Base-by-base conservation (phyloP, 1,140 invertebrate species). In the Heterodera carotae region DNA sequence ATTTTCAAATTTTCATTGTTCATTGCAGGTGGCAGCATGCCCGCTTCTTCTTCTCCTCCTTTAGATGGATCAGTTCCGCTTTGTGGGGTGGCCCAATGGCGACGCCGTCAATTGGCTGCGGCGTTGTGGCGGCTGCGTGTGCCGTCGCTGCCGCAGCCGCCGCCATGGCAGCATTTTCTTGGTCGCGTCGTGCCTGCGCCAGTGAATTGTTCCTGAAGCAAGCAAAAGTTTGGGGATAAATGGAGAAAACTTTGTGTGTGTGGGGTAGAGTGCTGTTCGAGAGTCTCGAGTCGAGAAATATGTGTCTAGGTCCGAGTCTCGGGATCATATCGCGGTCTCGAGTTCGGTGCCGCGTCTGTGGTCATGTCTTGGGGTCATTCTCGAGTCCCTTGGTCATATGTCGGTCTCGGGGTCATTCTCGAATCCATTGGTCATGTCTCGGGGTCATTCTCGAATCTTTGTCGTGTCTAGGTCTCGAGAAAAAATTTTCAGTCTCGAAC, bases 61-160 rank as follows among this genome's bases (percentile, higher is more conserved):
- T 83, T 39, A 85, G 27, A 67, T 71, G 83, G 22, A 83, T 80
- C 12, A 84, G 15, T 73, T 81, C 83, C 22, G 74, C 81, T 22
- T 84, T 70, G 31, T 73, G 34, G 6, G 83, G 83, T 12, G 83
- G 81, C 4, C 76, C 81, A n/a, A n/a, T n/a, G n/a, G n/a, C n/a
- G 25, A 84, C 25, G 25, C 43, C 68, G 60, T 79, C 66, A 43
- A 43, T 12, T 27, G 29, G 36, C 6, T 3, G 15, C 56, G 53
- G 31, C 33, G 33, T 31, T 22, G 29, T 22, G 6, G 36, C 64
- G 39, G 60, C 68, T 12, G 77, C 53, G 18, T 36, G 56, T 25
- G 36, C 31, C n/a, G 64, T 2, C 18, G 62, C 33, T 8, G 48
- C 48, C 10, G 27, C 66, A 2, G 70, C 53, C 4, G 43, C 10